phyloP scores from a whole-genome alignment of 1,140 invertebrate species.

The Trigoniulus corallinus region DNA sequence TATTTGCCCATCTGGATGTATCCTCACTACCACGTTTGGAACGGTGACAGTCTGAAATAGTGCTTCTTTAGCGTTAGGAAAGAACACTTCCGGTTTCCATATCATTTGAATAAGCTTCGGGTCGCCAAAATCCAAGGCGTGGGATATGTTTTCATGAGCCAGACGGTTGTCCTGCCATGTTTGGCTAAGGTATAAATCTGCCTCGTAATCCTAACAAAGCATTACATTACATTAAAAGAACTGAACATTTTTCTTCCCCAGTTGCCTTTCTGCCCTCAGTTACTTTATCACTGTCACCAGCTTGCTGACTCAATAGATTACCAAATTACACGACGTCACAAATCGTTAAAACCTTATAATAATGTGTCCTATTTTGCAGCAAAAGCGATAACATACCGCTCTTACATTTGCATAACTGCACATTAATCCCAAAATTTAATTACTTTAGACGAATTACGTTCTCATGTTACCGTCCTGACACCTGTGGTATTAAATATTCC shows the following conservation, averaged over 20 bases:
- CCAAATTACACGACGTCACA: no score
- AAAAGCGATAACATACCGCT: no score
- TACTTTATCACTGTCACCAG: no score
- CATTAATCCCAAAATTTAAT: background rate
- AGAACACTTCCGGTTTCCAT: constrained; percentile 51
- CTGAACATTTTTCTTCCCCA: no score
- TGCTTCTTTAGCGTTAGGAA: constrained; percentile 46
- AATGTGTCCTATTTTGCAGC: no score
- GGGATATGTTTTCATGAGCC: constrained; percentile 30
- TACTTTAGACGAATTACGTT: no score
- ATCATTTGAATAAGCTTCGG: constrained; percentile 37
- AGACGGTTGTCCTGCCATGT: constrained; percentile 37
- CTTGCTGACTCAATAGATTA: background rate
- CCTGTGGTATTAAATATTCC: no score
- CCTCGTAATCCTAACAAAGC: constrained; percentile 36
- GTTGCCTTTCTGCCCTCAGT: no score
- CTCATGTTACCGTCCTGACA: no score
- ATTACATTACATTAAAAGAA: no score
- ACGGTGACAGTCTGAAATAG: constrained; percentile 47
- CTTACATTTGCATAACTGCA: background rate
- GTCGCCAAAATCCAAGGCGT: constrained; percentile 36
- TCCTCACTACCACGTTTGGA: constrained; percentile 45
- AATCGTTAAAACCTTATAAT: no score
- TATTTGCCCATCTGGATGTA: constrained; percentile 40
- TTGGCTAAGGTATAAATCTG: constrained; percentile 39